Conservation (phyloP, 2,113 vertebrate genomes). For the Leucopsar rothschildi region DNA sequence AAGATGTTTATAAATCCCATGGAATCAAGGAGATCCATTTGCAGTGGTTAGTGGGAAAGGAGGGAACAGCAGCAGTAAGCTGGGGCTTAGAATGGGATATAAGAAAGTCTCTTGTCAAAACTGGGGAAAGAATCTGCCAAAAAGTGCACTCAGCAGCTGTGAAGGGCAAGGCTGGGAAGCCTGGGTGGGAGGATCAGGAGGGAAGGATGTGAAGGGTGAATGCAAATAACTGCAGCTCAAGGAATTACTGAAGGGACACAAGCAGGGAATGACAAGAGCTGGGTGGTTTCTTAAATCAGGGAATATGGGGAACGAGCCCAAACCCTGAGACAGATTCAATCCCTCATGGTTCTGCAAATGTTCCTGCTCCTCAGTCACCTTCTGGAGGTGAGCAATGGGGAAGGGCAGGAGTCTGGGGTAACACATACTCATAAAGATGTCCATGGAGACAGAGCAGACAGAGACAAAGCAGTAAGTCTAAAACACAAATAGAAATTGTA, state of each 20-base stretch:
- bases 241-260: not conserved
- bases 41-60: not conserved
- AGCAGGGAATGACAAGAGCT: not conserved
- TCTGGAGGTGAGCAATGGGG: not conserved
- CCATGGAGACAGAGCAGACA: not conserved
- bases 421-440: not conserved
- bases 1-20: not conserved
- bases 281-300: accelerated
- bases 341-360: accelerated
- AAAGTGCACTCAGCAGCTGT: not conserved
- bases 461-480: not conserved
- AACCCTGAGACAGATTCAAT: not conserved
- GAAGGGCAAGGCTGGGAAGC: not conserved
- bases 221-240: not conserved
- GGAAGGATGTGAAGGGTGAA: not conserved
- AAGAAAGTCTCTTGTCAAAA: not conserved
- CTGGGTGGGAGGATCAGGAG: not conserved
- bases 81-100: not conserved
- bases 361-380: not conserved
- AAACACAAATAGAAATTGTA: not conserved
- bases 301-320: not conserved
- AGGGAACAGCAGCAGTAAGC: not conserved
- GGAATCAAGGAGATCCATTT: not conserved
- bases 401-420: not conserved
- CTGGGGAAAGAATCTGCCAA: not conserved